These are phyloP conservation scores for Sinodicranocentrus sp. DNA, from an alignment of 2,888 invertebrate species.

Conservation along the genomic window DNA sequence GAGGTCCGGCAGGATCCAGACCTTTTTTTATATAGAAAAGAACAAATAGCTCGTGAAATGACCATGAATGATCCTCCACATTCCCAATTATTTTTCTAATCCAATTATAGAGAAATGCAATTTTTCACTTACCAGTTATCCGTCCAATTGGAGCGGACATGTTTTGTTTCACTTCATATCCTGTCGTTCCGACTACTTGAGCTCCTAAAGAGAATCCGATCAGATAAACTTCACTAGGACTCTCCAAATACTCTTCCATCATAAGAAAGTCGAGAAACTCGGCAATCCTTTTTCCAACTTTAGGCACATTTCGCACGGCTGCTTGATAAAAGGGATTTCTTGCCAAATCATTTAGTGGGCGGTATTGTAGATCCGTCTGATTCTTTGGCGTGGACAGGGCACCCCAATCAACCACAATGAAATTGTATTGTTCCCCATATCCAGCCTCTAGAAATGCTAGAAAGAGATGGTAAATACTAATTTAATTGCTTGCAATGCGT, in stretches of 20 bases:
- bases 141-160: constrained; percentile 52
- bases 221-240: constrained; percentile 57
- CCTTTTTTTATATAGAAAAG: constrained; percentile 2
- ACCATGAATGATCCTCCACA: background rate
- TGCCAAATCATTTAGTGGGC: constrained; percentile 52
- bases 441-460: constrained; percentile 60
- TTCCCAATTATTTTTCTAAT: constrained; percentile 16
- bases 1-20: constrained; percentile 64
- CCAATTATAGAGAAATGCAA: constrained; percentile 12
- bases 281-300: constrained; percentile 58
- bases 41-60: constrained; percentile 3
- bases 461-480: too few relatives aligned
- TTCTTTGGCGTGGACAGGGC: constrained; percentile 62
- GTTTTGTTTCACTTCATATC: constrained; percentile 52
- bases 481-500: too few relatives aligned
- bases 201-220: constrained; percentile 67
- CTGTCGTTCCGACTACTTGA: constrained; percentile 60
- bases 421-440: constrained; percentile 44
- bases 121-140: constrained; percentile 56
- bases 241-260: constrained; percentile 43
- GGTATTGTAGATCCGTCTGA: constrained; percentile 30
- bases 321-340: constrained; percentile 63
- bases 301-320: constrained; percentile 68
- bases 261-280: constrained; percentile 67
- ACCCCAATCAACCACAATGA: constrained; percentile 70